Evolutionary conservation across 2,113 vertebrate genomes (phyloP), one percentile per base, ranked within the genome.

Genomic region (Narcine bancroftii): DNA sequence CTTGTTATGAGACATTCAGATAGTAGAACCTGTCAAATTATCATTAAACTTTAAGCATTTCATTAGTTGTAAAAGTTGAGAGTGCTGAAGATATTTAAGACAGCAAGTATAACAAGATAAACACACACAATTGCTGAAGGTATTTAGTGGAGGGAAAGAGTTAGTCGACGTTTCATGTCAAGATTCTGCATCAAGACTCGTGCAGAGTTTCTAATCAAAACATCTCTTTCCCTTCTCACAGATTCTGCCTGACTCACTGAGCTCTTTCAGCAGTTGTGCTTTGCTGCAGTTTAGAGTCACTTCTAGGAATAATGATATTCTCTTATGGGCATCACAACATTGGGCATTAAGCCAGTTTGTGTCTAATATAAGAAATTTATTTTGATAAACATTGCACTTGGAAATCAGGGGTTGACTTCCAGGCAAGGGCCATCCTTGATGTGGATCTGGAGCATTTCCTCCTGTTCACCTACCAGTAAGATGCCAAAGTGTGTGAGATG

Each of bases 401-500:
- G 79, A 63, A 89, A 42, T 45, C 60, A 42, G 13, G 21, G n/a
- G 36, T 91, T 39, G 39, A 91, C 10, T 65, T 63, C 33, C 15
- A 1, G 36, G 13, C 4, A 36, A n/a, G 33, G 29, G 11, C 53
- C 21, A 29, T 10, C 29, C 3, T 81, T 81, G 26, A 26, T 26
- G 47, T 50, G 10, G 26, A 29, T 81, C 24, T 4, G 53, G 36
- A 56, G n/a, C 36, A 33, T 87, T 63, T 87, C 33, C 56, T 21
- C 0, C 26, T 83, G 92, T 56, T 72, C 11, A 73, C 77, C 95
- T 95, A 99, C 98, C 97, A 99, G 94, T 89, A 99, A 95, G 92
- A 99, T 95, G 0, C 97, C 97, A 93, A 99, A 99, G 92, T 98
- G 97, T 11, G 98, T 99, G 89, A 99, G 97, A 92, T 99, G 98